phyloP scores from a whole-genome alignment of 2,888 invertebrate genomes.

The Chydorus sphaericus region DNA sequence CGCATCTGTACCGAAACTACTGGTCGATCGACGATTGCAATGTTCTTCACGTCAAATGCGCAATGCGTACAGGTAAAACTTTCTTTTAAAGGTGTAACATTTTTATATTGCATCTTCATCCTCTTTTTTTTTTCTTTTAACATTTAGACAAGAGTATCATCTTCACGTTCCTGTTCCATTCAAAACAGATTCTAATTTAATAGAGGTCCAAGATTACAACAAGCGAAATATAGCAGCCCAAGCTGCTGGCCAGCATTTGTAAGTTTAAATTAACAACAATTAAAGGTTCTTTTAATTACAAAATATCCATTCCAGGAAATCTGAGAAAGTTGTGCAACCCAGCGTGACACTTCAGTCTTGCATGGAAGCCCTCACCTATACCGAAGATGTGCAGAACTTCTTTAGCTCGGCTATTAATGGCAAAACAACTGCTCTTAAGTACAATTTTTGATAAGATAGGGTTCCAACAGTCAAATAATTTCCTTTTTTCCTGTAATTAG shows the following conservation, averaged over 20 bases:
- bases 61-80: constrained; percentile 46
- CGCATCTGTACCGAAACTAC: no score
- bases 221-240: constrained; percentile 42
- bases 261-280: constrained; percentile 25
- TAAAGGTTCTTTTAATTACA: no score
- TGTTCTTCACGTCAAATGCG: constrained; percentile 61
- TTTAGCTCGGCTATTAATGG: constrained; percentile 75
- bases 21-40: constrained; percentile 76
- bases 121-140: no score
- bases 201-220: constrained; percentile 57
- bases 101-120: neutral
- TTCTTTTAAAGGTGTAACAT: neutral
- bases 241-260: constrained; percentile 44
- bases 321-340: constrained; percentile 57
- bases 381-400: constrained; percentile 76
- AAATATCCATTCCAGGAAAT: constrained; percentile 34
- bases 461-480: neutral
- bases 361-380: constrained; percentile 61
- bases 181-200: constrained; percentile 59
- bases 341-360: constrained; percentile 70
- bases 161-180: constrained; percentile 77
- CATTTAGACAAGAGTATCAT: constrained; percentile 54
- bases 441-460: no score
- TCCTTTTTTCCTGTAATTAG: constrained; percentile 29
- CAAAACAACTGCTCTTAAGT: constrained; percentile 79